Conservation (phyloP, 2,113 vertebrate genomes). For the Hyla sarda region DNA sequence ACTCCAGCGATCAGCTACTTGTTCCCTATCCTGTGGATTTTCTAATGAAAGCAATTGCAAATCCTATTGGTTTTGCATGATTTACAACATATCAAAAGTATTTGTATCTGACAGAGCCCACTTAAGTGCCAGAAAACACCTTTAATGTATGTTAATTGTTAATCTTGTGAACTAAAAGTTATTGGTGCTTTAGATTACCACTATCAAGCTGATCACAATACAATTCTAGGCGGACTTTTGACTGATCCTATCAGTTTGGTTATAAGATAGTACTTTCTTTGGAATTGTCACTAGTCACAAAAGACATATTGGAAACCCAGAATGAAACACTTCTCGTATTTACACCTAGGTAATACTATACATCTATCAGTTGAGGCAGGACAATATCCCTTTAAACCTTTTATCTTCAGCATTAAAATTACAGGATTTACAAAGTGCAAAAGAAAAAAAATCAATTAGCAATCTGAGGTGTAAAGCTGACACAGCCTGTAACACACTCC, state of each 20-base stretch:
- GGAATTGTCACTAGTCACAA: background rate
- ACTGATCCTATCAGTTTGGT: background rate
- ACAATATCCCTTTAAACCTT: conserved; percentile 14
- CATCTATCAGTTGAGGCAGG: conserved; percentile 6
- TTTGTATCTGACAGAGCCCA: no score
- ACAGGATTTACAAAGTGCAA: conserved; percentile 5
- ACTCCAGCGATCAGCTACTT: no score
- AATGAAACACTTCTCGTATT: background rate
- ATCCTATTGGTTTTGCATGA: no score
- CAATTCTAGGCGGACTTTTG: background rate
- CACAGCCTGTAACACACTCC: conserved; percentile 39
- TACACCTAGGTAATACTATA: conserved; percentile 21
- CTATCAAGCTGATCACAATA: background rate
- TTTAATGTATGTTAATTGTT: no score
- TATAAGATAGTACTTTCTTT: background rate
- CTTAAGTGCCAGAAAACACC: no score
- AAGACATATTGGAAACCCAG: background rate
- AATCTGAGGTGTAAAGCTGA: conserved; percentile 46
- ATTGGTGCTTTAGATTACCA: background rate
- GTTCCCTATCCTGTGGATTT: no score
- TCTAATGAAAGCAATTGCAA: no score
- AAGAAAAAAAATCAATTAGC: conserved; percentile 51
- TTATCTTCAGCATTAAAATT: background rate
- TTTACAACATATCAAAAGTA: no score
- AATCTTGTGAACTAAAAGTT: no score